Conservation (phyloP, 2,888 invertebrate species). For the Acanthococcus lagerstroemiae region DNA sequence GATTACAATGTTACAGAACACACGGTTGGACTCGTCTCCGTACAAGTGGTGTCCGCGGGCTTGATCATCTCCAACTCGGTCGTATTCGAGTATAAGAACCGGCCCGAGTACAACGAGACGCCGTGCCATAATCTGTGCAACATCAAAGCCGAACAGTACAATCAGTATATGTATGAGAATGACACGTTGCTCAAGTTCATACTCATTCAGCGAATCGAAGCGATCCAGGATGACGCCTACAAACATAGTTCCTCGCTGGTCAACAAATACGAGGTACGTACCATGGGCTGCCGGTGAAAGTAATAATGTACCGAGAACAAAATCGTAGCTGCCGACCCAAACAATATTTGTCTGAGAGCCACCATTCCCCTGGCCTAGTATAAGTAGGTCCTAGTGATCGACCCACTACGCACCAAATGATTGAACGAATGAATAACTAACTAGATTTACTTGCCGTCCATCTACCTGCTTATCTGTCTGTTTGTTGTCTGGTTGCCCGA, state of each 20-base stretch:
- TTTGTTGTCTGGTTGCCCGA: too few relatives aligned
- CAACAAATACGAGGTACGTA: conserved; percentile 26
- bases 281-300: too few relatives aligned
- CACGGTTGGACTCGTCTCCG: conserved; percentile 60
- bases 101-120: conserved; percentile 4
- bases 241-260: conserved; percentile 19
- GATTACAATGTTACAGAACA: conserved; percentile 72
- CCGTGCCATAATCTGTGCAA: conserved; percentile 16
- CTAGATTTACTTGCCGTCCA: too few relatives aligned
- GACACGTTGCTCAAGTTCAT: conserved; percentile 24
- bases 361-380: too few relatives aligned
- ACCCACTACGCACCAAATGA: too few relatives aligned
- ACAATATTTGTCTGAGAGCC: too few relatives aligned
- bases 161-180: conserved; percentile 26
- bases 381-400: too few relatives aligned
- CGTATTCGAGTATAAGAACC: conserved; percentile 64
- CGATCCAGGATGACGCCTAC: conserved; percentile 24
- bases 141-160: conserved; percentile 20
- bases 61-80: conserved; percentile 85
- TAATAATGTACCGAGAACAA: too few relatives aligned
- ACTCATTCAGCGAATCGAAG: conserved; percentile 19
- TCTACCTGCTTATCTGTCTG: too few relatives aligned
- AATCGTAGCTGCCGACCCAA: too few relatives aligned
- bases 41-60: conserved; percentile 86
- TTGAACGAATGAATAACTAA: too few relatives aligned